Evolutionary conservation across 1,140 invertebrate species (phyloP), one percentile per base, ranked within the genome.

Genomic region (Hylaeus volcanicus): DNA sequence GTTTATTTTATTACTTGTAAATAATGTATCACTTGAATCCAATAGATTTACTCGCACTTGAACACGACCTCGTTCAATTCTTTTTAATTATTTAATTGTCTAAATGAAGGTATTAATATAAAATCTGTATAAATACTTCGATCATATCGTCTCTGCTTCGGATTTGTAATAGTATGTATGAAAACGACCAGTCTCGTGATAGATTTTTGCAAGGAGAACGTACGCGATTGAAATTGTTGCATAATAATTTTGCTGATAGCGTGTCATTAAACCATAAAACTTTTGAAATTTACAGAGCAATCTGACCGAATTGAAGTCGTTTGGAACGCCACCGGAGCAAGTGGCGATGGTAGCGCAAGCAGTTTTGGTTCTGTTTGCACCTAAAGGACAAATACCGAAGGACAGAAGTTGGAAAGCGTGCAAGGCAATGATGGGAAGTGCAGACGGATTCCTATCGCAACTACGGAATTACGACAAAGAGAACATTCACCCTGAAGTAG

Each of bases 381-480:
- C 95, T 43, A 97, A 96, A 88, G 98, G 97, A 5, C 98, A 98
- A 93, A 95, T 99, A 71, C 97, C 98, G 0, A 99, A 97, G 91
- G 98, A 99, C 91, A 95, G 96, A 85, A 97, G 96, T 71, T 99
- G 98, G 98, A 99, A 98, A 94, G 96, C 96, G 58, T 97, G 96
- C 79, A 99, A 98, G 93, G 94, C 93, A 5, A 96, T 98, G 93
- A 98, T 98, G 97, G 95, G 94, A 39, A 96, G 96, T 90, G 94
- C 97, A 15, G 98, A 99, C 93, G 95, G 96, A 82, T 99, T 99
- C 92, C 92, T 99, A 45, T 95, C 96, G 84, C 95, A 96, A 83
- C 93, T 99, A 37, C 95, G 97, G 39, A 97, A 97, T 89, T 99
- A 98, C 88, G 97, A 99, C 90, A 99, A 99, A 91, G 98, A 99